phyloP scores from a whole-genome alignment of 2,113 vertebrate genomes.

The Hoplias malabaricus region DNA sequence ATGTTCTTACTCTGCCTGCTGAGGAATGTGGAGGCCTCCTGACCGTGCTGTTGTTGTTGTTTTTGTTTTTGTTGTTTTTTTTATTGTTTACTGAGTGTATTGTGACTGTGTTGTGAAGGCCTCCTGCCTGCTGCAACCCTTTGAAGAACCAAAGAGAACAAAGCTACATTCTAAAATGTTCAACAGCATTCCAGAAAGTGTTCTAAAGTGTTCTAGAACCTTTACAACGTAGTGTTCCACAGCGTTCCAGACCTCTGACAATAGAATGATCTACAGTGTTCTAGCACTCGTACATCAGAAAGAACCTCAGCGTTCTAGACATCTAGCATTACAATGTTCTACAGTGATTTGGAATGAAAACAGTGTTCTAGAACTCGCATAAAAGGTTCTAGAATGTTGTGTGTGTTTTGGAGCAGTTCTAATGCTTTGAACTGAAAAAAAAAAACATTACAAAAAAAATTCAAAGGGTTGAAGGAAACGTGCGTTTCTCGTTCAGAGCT shows the following conservation, averaged over 20 bases:
- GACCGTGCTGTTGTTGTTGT: background rate
- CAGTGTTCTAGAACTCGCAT: too few relatives aligned
- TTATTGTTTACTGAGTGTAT: background rate
- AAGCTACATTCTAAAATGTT: too few relatives aligned
- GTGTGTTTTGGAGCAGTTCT: too few relatives aligned
- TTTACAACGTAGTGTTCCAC: too few relatives aligned
- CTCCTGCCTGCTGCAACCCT: conserved; percentile 45
- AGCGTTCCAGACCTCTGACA: too few relatives aligned
- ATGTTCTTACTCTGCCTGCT: conserved; percentile 65
- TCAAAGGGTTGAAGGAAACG: conserved; percentile 44
- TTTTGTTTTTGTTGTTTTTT: background rate
- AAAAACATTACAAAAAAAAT: background rate
- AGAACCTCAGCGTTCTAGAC: background rate
- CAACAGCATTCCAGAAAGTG: background rate
- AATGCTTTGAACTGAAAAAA: background rate
- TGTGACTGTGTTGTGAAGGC: conserved; percentile 34
- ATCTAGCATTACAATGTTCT: too few relatives aligned
- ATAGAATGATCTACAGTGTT: too few relatives aligned
- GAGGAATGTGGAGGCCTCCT: conserved; percentile 46
- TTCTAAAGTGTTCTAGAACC: background rate
- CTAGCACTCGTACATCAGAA: too few relatives aligned
- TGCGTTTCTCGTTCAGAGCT: background rate
- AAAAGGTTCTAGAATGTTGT: too few relatives aligned
- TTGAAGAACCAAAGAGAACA: conserved; percentile 38
- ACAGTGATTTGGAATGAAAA: too few relatives aligned